Percentiles rank a stretch among this genome's conserved stretches.
These are phyloP conservation scores for Oreonectes daqikongensis DNA, from an alignment of 2,797 vertebrate genomes.

Conservation along the genomic window DNA sequence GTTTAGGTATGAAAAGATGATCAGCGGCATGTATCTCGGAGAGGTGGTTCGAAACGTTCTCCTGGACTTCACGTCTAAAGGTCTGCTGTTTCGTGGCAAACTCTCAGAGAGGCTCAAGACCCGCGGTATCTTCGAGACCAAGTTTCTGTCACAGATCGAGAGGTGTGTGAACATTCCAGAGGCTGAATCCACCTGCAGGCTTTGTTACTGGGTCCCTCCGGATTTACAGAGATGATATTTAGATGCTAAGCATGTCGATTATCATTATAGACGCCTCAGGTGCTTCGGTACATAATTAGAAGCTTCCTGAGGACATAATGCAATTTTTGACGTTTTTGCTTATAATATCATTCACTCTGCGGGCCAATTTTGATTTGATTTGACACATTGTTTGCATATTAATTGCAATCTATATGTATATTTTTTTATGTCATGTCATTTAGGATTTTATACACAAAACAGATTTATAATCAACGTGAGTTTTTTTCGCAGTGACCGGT, in stretches of 20 bases:
- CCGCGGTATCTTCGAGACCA: slow-evolving; percentile 93
- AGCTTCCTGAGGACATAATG: not conserved
- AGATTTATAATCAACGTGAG: too few relatives aligned
- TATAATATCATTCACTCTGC: too few relatives aligned
- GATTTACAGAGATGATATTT: not conserved
- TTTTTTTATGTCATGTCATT: too few relatives aligned
- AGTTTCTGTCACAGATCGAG: slow-evolving; percentile 96
- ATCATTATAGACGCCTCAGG: not conserved
- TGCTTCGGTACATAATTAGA: not conserved
- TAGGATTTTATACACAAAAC: too few relatives aligned
- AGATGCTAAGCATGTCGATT: not conserved
- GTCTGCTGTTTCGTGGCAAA: slow-evolving; percentile 90
- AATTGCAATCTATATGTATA: too few relatives aligned
- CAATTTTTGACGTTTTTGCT: too few relatives aligned
- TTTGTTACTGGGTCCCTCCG: not conserved
- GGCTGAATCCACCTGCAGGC: not conserved
- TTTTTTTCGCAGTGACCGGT: slow-evolving; percentile 79
- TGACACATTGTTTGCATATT: too few relatives aligned
- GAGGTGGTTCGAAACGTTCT: slow-evolving; percentile 92
- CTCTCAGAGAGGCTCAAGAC: slow-evolving; percentile 93
- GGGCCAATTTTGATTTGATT: too few relatives aligned
- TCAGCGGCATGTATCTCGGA: slow-evolving; percentile 97
- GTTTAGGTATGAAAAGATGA: slow-evolving; percentile 94
- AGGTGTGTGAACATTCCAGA: slow-evolving; percentile 75
- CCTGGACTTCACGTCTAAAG: slow-evolving; percentile 87